phyloP scores from a whole-genome alignment of 2,797 vertebrate species.

The Holocentrus rufus region DNA sequence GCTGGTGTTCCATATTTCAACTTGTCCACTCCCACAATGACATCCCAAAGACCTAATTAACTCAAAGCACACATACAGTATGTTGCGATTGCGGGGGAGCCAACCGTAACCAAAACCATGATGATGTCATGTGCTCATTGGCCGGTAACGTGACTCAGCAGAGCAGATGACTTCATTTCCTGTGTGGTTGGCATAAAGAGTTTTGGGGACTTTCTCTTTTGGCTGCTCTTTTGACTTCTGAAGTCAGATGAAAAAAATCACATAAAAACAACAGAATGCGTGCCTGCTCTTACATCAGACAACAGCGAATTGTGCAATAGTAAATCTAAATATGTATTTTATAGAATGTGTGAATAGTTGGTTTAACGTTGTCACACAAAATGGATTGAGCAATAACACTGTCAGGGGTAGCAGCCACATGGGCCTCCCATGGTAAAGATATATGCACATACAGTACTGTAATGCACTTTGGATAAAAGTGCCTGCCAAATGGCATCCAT shows the following conservation, averaged over 20 bases:
- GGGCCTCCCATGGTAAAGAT: not conserved
- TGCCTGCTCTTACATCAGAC: not conserved
- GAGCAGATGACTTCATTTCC: slow-evolving; percentile 71
- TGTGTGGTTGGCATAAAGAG: slow-evolving; percentile 34
- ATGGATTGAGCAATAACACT: not conserved
- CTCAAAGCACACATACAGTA: slow-evolving; percentile 9
- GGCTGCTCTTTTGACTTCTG: too few species aligned
- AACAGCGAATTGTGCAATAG: too few species aligned
- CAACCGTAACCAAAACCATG: slow-evolving; percentile 43
- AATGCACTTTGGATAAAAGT: not conserved
- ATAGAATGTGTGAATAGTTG: too few species aligned
- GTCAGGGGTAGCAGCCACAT: not conserved
- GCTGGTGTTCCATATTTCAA: not conserved
- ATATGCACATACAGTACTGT: not conserved
- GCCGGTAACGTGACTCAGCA: slow-evolving; percentile 36
- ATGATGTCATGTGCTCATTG: slow-evolving; percentile 58
- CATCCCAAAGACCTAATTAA: slow-evolving; percentile 32
- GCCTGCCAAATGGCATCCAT: not conserved
- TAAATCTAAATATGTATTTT: too few species aligned
- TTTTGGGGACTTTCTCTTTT: slow-evolving; percentile 50
- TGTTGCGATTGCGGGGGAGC: slow-evolving; percentile 10
- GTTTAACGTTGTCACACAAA: too few species aligned
- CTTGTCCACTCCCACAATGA: slow-evolving; percentile 28
- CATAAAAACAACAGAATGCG: slow-evolving; percentile 3
- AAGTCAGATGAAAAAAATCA: slow-evolving; percentile 1